phyloP scores from a whole-genome alignment of 1,140 invertebrate genomes.

The Drosophila repleta region DNA sequence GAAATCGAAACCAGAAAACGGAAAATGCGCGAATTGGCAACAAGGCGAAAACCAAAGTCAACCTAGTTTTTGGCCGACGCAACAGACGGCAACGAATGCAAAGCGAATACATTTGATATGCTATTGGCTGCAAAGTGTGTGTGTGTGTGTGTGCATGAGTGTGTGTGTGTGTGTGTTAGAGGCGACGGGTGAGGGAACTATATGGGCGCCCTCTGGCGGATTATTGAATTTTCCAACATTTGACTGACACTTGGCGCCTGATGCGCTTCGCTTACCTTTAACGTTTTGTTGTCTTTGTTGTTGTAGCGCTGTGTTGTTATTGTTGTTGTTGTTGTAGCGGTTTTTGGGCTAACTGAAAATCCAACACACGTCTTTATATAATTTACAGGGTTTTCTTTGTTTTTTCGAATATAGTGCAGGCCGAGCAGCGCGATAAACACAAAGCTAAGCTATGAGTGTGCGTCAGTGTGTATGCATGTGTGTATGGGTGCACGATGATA shows the following conservation, averaged over 20 bases:
- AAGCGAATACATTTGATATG: constrained; percentile 58
- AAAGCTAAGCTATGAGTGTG: constrained; percentile 19
- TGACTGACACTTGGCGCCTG: constrained; percentile 75
- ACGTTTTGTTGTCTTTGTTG: constrained; percentile 27
- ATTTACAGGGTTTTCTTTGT: constrained; percentile 70
- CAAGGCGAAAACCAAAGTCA: constrained; percentile 65
- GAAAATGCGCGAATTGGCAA: constrained; percentile 56
- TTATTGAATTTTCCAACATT: constrained; percentile 82
- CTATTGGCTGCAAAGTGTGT: constrained; percentile 27
- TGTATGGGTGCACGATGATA: constrained; percentile 33
- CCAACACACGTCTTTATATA: constrained; percentile 61
- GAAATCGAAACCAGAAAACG: constrained; percentile 59
- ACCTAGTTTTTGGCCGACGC: constrained; percentile 70
- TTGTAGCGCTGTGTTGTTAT: constrained; percentile 1
- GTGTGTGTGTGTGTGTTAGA: neutral
- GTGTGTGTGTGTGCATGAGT: neutral
- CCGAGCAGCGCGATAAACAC: constrained; percentile 42
- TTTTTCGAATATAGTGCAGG: constrained; percentile 40
- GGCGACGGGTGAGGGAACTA: constrained; percentile 23
- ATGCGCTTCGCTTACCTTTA: constrained; percentile 51
- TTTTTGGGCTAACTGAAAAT: constrained; percentile 62
- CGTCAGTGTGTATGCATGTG: constrained; percentile 24
- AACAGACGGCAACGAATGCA: constrained; percentile 60
- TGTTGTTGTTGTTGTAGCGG: constrained; percentile 16
- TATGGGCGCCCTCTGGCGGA: constrained; percentile 69